Conservation (phyloP, 2,113 vertebrate species). For the Poecilia latipinna region DNA sequence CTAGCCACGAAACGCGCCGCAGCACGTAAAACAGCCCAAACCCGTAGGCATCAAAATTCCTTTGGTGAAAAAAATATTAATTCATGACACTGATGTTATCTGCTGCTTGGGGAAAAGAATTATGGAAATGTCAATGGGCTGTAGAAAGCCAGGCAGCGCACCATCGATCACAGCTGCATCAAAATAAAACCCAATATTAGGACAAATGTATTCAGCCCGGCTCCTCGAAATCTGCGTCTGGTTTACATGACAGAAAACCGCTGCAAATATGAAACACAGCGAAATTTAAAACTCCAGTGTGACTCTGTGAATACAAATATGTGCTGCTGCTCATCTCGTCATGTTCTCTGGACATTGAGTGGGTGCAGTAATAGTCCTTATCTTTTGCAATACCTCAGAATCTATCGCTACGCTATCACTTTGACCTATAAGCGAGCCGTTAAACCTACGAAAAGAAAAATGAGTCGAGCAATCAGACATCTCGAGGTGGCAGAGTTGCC, state of each 20-base stretch:
- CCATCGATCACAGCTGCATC: neutral
- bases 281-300: too few relatives aligned
- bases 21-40: neutral
- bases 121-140: constrained; percentile 2
- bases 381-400: neutral
- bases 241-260: neutral
- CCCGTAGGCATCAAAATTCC: neutral
- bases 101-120: neutral
- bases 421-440: neutral
- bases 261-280: neutral
- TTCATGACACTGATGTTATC: neutral
- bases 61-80: neutral
- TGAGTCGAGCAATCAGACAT: neutral
- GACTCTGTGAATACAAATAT: neutral
- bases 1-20: neutral
- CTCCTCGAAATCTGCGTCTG: neutral
- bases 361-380: neutral
- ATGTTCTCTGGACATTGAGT: neutral
- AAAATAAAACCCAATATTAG: neutral
- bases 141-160: neutral
- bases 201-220: neutral
- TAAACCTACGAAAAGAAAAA: neutral
- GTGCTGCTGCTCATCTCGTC: neutral
- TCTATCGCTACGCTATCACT: neutral
- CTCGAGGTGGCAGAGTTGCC: neutral